These are phyloP conservation scores for Ophion obscuratus DNA, from an alignment of 2,888 invertebrate species.

Conservation along the genomic window DNA sequence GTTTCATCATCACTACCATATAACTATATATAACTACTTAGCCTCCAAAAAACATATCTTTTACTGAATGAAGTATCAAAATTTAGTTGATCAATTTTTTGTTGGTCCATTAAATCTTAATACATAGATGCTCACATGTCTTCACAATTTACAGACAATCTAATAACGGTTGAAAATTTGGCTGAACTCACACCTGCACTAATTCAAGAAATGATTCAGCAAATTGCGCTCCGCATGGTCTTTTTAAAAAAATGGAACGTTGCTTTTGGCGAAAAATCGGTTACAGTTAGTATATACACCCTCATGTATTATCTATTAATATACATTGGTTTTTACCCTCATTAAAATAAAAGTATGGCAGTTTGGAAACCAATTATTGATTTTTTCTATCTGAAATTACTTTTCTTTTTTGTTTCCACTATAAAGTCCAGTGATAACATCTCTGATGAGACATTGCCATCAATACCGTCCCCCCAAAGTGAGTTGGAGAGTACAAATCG, in stretches of 20 bases:
- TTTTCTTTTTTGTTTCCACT: not conserved
- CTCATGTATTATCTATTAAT: not conserved
- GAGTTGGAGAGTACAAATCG: not conserved
- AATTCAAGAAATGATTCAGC: constrained; percentile 29
- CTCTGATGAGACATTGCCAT: not conserved
- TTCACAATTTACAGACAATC: not conserved
- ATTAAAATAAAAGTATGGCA: not conserved
- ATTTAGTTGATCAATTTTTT: not conserved
- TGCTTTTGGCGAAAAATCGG: not conserved
- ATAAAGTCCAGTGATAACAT: not conserved
- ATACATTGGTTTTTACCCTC: not conserved
- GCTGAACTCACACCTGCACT: constrained; percentile 11
- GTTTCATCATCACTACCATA: too few relatives aligned
- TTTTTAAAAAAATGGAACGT: constrained; percentile 37
- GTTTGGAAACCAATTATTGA: not conserved
- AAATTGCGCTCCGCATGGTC: constrained; percentile 9
- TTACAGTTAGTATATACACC: constrained; percentile 18
- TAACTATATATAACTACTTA: too few relatives aligned
- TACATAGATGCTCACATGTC: not conserved
- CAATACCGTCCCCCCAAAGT: not conserved
- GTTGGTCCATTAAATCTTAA: not conserved
- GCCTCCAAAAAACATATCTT: too few relatives aligned
- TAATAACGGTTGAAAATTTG: constrained; percentile 16
- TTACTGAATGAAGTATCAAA: not conserved
- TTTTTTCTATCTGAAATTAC: not conserved